A percentile compares a stretch with the other conserved stretches of the same genome.
These are phyloP conservation scores for Ciconia nigra DNA, from an alignment of 2,797 vertebrate genomes.

Conservation along the genomic window DNA sequence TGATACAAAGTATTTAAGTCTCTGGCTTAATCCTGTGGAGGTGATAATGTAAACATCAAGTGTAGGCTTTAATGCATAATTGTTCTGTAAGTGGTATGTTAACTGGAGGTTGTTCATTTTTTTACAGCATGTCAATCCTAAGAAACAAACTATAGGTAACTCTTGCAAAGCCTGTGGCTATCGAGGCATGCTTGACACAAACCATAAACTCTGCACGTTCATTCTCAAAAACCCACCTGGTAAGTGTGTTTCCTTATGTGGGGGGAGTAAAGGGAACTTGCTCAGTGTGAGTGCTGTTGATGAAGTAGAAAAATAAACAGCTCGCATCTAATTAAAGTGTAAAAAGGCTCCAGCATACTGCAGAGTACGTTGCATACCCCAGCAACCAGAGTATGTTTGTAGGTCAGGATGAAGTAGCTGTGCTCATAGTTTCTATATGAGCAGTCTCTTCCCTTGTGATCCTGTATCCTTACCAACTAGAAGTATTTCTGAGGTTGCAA, in stretches of 20 bases:
- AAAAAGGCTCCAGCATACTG: background rate
- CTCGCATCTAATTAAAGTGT: accelerated
- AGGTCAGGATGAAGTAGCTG: background rate
- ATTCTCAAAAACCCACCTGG: conserved; percentile 99
- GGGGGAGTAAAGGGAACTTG: background rate
- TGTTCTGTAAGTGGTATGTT: background rate
- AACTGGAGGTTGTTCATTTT: background rate
- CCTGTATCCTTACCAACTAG: background rate
- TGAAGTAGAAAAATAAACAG: background rate
- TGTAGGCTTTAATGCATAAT: background rate
- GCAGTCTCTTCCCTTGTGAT: background rate
- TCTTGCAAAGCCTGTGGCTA: conserved; percentile 99
- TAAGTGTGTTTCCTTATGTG: conserved; percentile 66
- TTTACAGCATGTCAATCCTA: conserved; percentile 95
- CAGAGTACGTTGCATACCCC: no score
- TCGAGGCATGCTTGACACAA: conserved; percentile 98
- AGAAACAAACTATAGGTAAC: conserved; percentile 99
- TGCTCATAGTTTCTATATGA: background rate
- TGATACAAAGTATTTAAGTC: background rate
- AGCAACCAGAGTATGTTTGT: no score
- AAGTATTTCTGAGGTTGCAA: background rate
- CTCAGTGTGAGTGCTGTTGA: background rate
- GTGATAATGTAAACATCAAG: background rate
- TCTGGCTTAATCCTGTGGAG: background rate
- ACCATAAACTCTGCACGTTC: conserved; percentile 99